Conservation (phyloP, 1,140 invertebrate species). For the Araneus ventricosus region DNA sequence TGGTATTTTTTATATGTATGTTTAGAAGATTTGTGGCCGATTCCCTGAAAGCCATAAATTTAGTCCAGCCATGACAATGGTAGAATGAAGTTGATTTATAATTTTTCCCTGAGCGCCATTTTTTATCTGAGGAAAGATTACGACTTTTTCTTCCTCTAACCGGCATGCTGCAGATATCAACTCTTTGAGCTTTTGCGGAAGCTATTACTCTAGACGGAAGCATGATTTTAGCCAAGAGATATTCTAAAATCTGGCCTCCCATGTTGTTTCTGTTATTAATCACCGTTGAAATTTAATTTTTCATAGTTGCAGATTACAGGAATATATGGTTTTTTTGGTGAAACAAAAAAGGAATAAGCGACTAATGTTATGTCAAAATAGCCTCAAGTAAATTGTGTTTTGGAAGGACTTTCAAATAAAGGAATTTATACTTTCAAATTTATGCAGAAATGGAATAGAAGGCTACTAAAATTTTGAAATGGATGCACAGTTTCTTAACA, state of each 20-base stretch:
- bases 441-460: background rate
- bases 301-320: slow-evolving; percentile 3
- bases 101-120: slow-evolving; percentile 44
- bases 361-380: background rate
- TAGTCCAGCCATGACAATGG: slow-evolving; percentile 57
- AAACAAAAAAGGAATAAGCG: background rate
- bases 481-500: no score
- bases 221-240: slow-evolving; percentile 5
- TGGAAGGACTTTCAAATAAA: background rate
- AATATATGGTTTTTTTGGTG: background rate
- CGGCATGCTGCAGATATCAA: slow-evolving; percentile 30
- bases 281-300: slow-evolving; percentile 29
- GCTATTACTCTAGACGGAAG: slow-evolving; percentile 28
- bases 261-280: slow-evolving; percentile 30
- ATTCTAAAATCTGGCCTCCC: slow-evolving; percentile 15
- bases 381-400: background rate
- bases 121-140: slow-evolving; percentile 49
- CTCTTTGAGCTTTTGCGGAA: slow-evolving; percentile 16
- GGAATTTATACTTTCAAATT: background rate
- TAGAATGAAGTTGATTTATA: slow-evolving; percentile 68
- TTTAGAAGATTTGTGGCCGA: slow-evolving; percentile 61
- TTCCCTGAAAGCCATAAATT: slow-evolving; percentile 53
- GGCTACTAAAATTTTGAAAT: no score
- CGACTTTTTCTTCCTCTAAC: slow-evolving; percentile 7
- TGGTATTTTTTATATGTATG: slow-evolving; percentile 39